Conservation (phyloP, 2,888 invertebrate species). For the Chalcis sispes region DNA sequence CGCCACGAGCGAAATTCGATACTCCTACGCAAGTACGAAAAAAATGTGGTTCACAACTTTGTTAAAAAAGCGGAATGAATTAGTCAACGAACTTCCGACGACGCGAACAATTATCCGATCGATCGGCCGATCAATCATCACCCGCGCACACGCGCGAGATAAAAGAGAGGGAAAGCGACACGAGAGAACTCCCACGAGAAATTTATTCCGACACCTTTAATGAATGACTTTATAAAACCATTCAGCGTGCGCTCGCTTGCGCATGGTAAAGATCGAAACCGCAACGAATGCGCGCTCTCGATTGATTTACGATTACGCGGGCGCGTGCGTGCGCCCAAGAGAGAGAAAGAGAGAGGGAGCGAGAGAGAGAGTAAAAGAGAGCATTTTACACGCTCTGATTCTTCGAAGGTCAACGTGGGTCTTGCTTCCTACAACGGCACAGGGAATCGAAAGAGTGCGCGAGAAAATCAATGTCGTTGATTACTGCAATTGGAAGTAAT, state of each 20-base stretch:
- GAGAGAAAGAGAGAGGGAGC: background rate
- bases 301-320: conserved; percentile 47
- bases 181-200: conserved; percentile 21
- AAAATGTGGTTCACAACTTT: too few species aligned
- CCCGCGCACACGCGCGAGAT: background rate
- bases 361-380: conserved; percentile 2
- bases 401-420: conserved; percentile 20
- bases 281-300: background rate
- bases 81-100: too few species aligned
- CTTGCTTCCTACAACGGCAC: too few species aligned
- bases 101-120: too few species aligned
- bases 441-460: too few species aligned
- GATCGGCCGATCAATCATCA: conserved; percentile 11
- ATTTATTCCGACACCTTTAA: conserved; percentile 34
- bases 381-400: conserved; percentile 44
- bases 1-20: too few species aligned
- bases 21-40: too few species aligned
- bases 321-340: background rate
- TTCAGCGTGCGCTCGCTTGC: conserved; percentile 27
- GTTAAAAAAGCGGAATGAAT: too few species aligned
- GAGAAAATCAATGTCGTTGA: conserved; percentile 27
- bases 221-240: conserved; percentile 46
- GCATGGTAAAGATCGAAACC: conserved; percentile 15
- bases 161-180: conserved; percentile 17
- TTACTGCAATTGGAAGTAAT: conserved; percentile 40